Conservation (phyloP, 2,797 vertebrate species). For the Scarus forsteni region DNA sequence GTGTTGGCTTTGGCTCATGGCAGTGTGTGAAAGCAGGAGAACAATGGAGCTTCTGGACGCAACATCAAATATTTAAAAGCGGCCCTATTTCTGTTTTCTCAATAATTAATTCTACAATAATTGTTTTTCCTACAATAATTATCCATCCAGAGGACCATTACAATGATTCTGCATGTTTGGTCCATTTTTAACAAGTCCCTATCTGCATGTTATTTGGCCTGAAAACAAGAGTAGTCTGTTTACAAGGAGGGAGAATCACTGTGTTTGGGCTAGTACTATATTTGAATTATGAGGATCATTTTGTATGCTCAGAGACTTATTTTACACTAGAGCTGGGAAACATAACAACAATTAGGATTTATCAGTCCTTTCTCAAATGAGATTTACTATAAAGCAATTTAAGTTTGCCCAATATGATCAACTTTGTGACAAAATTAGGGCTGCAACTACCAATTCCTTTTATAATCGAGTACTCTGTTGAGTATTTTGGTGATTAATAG, state of each 20-base stretch:
- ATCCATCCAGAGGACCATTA: background rate
- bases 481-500: too few species aligned
- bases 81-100: background rate
- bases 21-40: conserved; percentile 21
- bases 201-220: background rate
- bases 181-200: background rate
- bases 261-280: background rate
- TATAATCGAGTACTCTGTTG: too few species aligned
- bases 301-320: background rate
- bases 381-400: too few species aligned
- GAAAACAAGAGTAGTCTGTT: background rate
- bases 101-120: background rate
- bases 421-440: too few species aligned
- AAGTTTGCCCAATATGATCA: too few species aligned
- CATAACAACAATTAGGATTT: too few species aligned
- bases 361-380: too few species aligned
- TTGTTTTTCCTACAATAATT: background rate
- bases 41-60: conserved; percentile 10
- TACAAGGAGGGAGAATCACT: too few species aligned
- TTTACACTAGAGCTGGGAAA: too few species aligned
- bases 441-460: too few species aligned
- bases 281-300: background rate
- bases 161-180: background rate
- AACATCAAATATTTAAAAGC: conserved; percentile 5
- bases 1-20: conserved; percentile 7